Evolutionary conservation across 2,113 vertebrate species (phyloP).

Genomic region (Amblyopsis rosae): DNA sequence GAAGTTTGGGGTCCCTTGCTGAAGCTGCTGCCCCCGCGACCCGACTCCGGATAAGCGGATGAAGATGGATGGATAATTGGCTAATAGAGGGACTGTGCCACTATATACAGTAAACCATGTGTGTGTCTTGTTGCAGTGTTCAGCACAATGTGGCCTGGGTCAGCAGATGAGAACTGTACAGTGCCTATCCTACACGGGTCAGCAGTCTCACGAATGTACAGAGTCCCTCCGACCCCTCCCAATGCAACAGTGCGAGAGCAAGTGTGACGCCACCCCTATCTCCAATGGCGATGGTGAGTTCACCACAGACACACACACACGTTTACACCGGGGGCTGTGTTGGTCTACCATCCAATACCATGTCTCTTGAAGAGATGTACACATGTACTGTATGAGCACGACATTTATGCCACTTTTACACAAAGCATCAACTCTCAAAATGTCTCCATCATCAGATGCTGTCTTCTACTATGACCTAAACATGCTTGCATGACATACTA

Average conservation of each 20-base stretch:
- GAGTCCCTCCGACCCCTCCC: conserved; percentile 85
- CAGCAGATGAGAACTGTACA: conserved; percentile 95
- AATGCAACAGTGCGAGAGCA: conserved; percentile 98
- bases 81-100: neutral
- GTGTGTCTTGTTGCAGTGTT: conserved; percentile 80
- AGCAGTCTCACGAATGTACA: conserved; percentile 88
- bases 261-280: conserved; percentile 92
- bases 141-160: conserved; percentile 94
- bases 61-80: too few relatives aligned
- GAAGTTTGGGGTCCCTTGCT: too few relatives aligned
- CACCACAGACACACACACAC: conserved; percentile 2
- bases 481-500: conserved; percentile 59
- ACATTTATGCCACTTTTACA: conserved; percentile 4
- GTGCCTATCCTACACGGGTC: conserved; percentile 94
- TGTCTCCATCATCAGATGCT: conserved; percentile 47
- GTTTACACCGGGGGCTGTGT: neutral
- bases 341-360: too few relatives aligned
- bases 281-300: conserved; percentile 89
- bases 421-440: conserved; percentile 17
- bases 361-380: too few relatives aligned
- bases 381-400: too few relatives aligned
- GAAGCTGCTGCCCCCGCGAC: too few relatives aligned
- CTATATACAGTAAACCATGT: neutral
- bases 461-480: conserved; percentile 57
- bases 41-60: too few relatives aligned